Base-by-base conservation (phyloP, 2,888 invertebrate species). In the Oegoconia quadripuncta region DNA sequence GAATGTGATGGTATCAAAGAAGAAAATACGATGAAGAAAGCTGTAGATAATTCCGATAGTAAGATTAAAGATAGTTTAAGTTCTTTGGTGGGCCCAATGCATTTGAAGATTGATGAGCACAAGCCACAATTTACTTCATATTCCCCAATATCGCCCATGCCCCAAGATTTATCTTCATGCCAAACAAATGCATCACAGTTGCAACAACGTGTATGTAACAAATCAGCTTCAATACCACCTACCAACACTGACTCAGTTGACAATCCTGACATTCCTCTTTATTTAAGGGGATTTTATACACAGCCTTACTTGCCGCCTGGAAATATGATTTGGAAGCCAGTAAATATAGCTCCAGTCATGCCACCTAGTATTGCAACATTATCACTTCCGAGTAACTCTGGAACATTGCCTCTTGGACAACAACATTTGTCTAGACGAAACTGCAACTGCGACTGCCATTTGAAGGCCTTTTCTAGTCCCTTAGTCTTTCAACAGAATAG, bases 371-470 rank as follows among this genome's bases (percentile, higher is more conserved):
- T 58, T 26, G 30, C 62, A 3, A 48, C 2, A 29, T 44, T 1
- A 17, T 53, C 14, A 33, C 55, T 17, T 3, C 50, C 9, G 13
- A 50, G 41, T 28, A 37, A 45, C 6, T 31, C 54, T 34, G 40
- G 44, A 16, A 30, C 41, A 2, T 22, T 41, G 17, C 23, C 44
- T 15, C 23, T 45, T 11, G 50, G 44, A 29, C 47, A 47, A 37
- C 44, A 50, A 11, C 42, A 26, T 35, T 11, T 39, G 9, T 31
- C 37, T 18, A 58, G 46, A 41, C 57, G 35, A 37, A 42, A 46
- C 26, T 79, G 77, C 39, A 56, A 45, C 13, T 81, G 81, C 44
- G 58, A 74, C 41, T 80, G 76, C 46, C 70, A 75, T 46, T 29
- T 42, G 3, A 58, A 48, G 26, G 16, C 47, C 17, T 16, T 33